Evolutionary conservation across 1,140 invertebrate genomes (phyloP).

Genomic region (Dreissena rostriformis): DNA sequence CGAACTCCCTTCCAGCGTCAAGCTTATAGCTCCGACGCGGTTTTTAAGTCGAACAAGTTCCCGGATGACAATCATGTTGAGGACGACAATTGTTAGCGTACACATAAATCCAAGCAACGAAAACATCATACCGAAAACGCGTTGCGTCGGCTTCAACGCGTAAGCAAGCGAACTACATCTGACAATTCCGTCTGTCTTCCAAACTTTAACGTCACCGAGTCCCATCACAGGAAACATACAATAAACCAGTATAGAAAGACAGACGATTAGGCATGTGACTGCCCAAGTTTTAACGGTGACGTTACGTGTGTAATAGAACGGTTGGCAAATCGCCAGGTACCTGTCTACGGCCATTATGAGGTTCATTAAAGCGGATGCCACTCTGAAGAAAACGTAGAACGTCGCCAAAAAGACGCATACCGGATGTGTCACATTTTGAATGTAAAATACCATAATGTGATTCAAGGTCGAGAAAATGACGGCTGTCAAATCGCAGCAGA

Average conservation of each 20-base stretch:
- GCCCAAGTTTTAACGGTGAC: conserved; percentile 38
- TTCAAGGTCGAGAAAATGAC: conserved; percentile 8
- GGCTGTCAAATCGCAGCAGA: conserved; percentile 27
- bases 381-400: conserved; percentile 22
- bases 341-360: conserved; percentile 39
- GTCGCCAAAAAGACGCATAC: too few species aligned
- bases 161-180: conserved; percentile 28
- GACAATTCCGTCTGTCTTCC: background rate
- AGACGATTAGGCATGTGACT: conserved; percentile 14
- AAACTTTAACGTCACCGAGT: conserved; percentile 22
- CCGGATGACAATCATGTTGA: conserved; percentile 31
- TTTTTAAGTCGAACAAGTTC: conserved; percentile 26
- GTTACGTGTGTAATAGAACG: conserved; percentile 43
- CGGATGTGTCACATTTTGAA: background rate
- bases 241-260: background rate
- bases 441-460: conserved; percentile 12
- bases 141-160: background rate
- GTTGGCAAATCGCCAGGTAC: conserved; percentile 30
- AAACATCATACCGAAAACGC: conserved; percentile 28
- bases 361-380: conserved; percentile 32
- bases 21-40: background rate
- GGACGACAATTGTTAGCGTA: conserved; percentile 18
- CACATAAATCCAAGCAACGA: conserved; percentile 24
- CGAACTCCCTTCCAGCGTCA: background rate
- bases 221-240: conserved; percentile 37